Evolutionary conservation across 2,888 invertebrate species (phyloP).

Genomic region (Chloroclystis v-ata): DNA sequence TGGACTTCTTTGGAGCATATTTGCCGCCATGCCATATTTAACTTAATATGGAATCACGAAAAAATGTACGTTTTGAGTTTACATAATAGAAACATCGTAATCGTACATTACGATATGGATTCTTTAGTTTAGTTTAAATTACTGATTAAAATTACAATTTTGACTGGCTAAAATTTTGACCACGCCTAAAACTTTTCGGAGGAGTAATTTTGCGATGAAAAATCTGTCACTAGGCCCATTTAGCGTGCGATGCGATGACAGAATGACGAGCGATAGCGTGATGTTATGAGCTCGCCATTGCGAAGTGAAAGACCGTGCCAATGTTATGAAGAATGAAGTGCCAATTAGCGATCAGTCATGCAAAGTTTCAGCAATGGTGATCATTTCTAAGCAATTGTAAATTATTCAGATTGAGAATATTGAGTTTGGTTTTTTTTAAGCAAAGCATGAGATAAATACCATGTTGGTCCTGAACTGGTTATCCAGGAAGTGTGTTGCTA

Average conservation of each 20-base stretch:
- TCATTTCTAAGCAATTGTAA: slow-evolving; percentile 11
- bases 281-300: slow-evolving; percentile 1
- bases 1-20: no score
- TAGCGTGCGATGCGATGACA: slow-evolving; percentile 9
- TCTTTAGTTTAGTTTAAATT: no score
- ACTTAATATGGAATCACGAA: no score
- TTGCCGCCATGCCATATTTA: no score
- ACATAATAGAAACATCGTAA: no score
- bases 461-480: slow-evolving; percentile 92
- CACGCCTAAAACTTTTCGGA: no score
- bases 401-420: background rate
- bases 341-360: slow-evolving; percentile 5
- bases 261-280: slow-evolving; percentile 3
- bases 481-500: slow-evolving; percentile 94
- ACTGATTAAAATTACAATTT: no score
- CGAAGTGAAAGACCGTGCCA: slow-evolving; percentile 11
- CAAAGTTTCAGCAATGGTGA: slow-evolving; percentile 10
- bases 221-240: slow-evolving; percentile 36
- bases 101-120: no score
- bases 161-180: no score
- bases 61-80: no score
- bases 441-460: slow-evolving; percentile 54
- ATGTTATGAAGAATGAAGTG: slow-evolving; percentile 16
- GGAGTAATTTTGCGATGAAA: background rate
- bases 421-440: background rate